Percentiles rank a stretch among this genome's conserved stretches.
Evolutionary conservation across 1,140 invertebrate species (phyloP).

Genomic region (Coptotermes formosanus): DNA sequence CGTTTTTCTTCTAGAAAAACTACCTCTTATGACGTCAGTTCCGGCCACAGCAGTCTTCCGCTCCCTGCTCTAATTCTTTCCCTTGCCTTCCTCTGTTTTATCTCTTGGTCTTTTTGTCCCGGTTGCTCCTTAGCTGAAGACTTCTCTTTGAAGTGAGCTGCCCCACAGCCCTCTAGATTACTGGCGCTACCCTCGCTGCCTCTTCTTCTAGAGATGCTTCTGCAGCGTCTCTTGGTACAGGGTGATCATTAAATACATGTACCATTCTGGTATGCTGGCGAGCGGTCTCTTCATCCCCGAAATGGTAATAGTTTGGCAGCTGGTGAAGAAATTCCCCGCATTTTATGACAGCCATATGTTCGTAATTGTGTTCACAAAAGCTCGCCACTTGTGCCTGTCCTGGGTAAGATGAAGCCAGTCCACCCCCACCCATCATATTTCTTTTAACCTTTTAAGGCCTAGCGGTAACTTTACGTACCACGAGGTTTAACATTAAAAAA

Average conservation of each 20-base stretch:
- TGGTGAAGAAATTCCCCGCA: no score
- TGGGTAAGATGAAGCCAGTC: no score
- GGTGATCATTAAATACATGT: not conserved
- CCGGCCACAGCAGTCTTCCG: not conserved
- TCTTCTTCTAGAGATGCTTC: not conserved
- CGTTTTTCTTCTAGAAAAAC: not conserved
- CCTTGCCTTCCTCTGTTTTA: not conserved
- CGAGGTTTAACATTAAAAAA: no score
- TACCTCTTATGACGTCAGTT: not conserved
- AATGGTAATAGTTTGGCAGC: no score
- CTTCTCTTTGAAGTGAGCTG: not conserved
- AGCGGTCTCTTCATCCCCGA: no score
- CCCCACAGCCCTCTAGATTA: not conserved
- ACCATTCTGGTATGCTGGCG: no score
- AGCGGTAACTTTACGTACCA: no score
- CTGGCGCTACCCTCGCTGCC: not conserved
- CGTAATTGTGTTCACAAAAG: no score
- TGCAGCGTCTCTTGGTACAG: not conserved
- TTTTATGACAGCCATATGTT: no score
- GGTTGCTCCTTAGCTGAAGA: not conserved
- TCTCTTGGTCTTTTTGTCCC: not conserved
- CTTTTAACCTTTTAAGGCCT: no score
- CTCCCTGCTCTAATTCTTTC: not conserved
- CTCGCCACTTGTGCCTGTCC: no score
- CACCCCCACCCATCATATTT: no score